phyloP scores from a whole-genome alignment of 2,113 vertebrate genomes.

The Conger conger region DNA sequence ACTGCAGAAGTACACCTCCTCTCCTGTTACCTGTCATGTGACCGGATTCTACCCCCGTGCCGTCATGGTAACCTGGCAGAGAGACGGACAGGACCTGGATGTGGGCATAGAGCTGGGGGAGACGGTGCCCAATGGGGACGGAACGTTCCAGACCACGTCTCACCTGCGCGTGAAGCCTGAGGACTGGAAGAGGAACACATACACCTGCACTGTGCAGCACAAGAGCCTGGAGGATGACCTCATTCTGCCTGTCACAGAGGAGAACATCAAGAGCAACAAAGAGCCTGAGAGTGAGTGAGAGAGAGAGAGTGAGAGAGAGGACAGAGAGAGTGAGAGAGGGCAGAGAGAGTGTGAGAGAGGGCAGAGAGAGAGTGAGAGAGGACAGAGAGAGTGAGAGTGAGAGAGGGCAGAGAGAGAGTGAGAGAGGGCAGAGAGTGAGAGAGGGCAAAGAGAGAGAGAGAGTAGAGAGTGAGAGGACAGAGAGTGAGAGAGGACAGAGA shows the following conservation, averaged over 20 bases:
- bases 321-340: too few species aligned
- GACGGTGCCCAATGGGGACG: slow-evolving; percentile 49
- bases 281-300: too few species aligned
- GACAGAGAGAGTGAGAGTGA: too few species aligned
- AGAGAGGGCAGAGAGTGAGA: too few species aligned
- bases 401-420: background rate
- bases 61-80: slow-evolving; percentile 34
- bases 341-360: too few species aligned
- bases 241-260: background rate
- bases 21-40: slow-evolving; percentile 50
- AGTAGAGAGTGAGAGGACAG: too few species aligned
- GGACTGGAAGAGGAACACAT: background rate
- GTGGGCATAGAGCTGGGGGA: slow-evolving; percentile 41
- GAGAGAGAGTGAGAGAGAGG: too few species aligned
- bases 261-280: too few species aligned
- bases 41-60: slow-evolving; percentile 56
- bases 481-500: too few species aligned
- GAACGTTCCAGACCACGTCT: slow-evolving; percentile 50
- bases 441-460: too few species aligned
- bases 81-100: slow-evolving; percentile 35
- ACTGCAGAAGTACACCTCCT: slow-evolving; percentile 27
- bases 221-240: background rate
- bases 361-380: too few species aligned
- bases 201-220: slow-evolving; percentile 37
- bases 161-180: slow-evolving; percentile 24